Percentiles rank a stretch among this genome's conserved stretches.
Conservation (phyloP, 2,888 invertebrate species). For the Marronus borbonicus region DNA sequence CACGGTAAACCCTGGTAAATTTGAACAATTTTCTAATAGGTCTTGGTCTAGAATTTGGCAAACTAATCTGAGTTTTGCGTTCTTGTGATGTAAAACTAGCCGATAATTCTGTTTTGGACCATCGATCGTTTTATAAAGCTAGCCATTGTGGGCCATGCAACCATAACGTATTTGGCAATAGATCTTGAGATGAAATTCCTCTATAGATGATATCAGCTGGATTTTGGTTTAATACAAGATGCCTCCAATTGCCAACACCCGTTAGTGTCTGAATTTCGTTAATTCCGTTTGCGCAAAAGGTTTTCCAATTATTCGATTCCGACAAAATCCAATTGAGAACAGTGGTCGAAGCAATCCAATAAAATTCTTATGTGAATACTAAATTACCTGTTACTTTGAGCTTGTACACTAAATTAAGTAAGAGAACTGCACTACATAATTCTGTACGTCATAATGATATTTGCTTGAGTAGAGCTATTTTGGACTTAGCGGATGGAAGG, state of each 20-base stretch:
- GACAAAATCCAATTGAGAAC: background rate
- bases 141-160: constrained; percentile 48
- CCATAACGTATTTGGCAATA: constrained; percentile 26
- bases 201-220: constrained; percentile 55
- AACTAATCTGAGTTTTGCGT: no score
- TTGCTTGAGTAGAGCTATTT: background rate
- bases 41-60: no score
- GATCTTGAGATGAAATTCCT: constrained; percentile 36
- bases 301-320: constrained; percentile 12
- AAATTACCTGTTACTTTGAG: no score
- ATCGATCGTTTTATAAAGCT: background rate
- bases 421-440: constrained; percentile 1
- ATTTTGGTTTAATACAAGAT: constrained; percentile 51
- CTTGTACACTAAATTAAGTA: background rate
- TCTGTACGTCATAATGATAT: constrained; percentile 1
- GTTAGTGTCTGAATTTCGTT: constrained; percentile 51
- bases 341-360: constrained; percentile 12
- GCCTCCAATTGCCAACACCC: constrained; percentile 48
- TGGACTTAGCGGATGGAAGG: constrained; percentile 7
- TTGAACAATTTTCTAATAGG: no score
- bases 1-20: no score
- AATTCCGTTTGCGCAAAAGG: constrained; percentile 54
- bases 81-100: background rate
- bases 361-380: background rate
- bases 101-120: constrained; percentile 11